A percentile compares a stretch with the other conserved stretches of the same genome.
Conservation (phyloP, 2,888 invertebrate species). For the Hydriomena furcata region DNA sequence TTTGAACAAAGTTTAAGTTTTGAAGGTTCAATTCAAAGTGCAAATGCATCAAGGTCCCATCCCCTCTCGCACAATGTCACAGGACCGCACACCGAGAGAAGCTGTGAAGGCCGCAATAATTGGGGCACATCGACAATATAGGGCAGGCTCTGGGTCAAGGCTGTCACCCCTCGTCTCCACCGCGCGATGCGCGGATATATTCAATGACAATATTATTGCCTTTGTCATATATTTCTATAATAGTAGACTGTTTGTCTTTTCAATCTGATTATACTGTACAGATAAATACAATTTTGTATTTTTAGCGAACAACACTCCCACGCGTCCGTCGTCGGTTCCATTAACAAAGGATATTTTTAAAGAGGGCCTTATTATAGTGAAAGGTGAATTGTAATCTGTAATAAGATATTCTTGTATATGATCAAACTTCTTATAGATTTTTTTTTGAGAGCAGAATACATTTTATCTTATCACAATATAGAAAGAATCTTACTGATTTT, state of each 20-base stretch:
- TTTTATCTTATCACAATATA: too few relatives aligned
- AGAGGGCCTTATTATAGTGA: conserved; percentile 1
- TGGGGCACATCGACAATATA: conserved; percentile 68
- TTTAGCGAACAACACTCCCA: conserved; percentile 3
- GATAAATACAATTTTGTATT: background rate
- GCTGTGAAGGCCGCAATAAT: conserved; percentile 67
- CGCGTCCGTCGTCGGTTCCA: background rate
- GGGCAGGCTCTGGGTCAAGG: conserved; percentile 71
- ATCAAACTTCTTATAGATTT: too few relatives aligned
- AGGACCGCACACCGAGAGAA: conserved; percentile 50
- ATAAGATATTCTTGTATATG: too few relatives aligned
- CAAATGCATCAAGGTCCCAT: conserved; percentile 30
- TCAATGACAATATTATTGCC: conserved; percentile 12
- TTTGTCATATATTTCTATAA: conserved; percentile 5
- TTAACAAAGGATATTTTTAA: conserved; percentile 6
- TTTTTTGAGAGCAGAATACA: too few relatives aligned
- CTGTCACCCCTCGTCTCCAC: conserved; percentile 33
- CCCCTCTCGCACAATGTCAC: conserved; percentile 46
- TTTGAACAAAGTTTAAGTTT: conserved; percentile 6
- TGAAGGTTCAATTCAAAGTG: background rate
- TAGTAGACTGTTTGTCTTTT: background rate
- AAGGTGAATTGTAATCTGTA: conserved; percentile 2
- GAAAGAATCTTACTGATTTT: too few relatives aligned
- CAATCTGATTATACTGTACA: background rate
- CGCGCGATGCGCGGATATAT: conserved; percentile 25